Base-by-base conservation (phyloP, 2,888 invertebrate species). In the Eupithecia exiguata region DNA sequence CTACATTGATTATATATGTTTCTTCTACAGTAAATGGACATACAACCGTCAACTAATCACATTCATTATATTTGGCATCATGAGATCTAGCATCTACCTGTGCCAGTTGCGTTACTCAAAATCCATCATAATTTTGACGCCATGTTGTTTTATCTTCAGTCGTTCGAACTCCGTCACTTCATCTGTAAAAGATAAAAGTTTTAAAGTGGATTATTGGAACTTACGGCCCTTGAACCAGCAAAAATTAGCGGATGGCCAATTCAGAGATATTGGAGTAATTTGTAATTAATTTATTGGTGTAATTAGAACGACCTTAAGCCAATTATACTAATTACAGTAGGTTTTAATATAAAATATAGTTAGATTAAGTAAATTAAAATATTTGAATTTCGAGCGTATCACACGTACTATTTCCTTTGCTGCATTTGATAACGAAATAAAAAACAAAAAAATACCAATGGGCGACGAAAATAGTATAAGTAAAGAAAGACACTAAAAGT, bases 11-110 rank as follows among this genome's bases (percentile, higher is more conserved):
- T 86, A 81, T 85, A 83, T 82, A 84, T 86, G 83, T 82, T 82
- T 80, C 80, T 77, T 82, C 94, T 94, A 94, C 92, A 88, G 88
- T 94, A 94, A 93, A 93, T 94, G 94, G 94, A 94, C 94, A 92
- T 90, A 92, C 88, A 93, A 91, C 91, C 89, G 86, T 88, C 83
- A 78, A 80, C 88, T 91, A 91, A 86, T 89, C 89, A 87, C 87
- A 84, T 90, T 87, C 89, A 84, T 84, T 88, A 89, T 81, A 82
- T 88, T 94, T 94, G 94, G 94, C 94, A 93, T 91, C 91, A 79
- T 81, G 92, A 92, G 92, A 91, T 80, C 76, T 73, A 76, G 49
- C n/a, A 73, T 76, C 73, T 66, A 67, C 72, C 14, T 67, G 63
- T 69, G 69, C 78, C 74, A 72, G 70, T 68, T 74, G 75, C 79